These are phyloP conservation scores for Gastrophysa polygoni DNA, from an alignment of 2,888 invertebrate genomes.

Conservation along the genomic window DNA sequence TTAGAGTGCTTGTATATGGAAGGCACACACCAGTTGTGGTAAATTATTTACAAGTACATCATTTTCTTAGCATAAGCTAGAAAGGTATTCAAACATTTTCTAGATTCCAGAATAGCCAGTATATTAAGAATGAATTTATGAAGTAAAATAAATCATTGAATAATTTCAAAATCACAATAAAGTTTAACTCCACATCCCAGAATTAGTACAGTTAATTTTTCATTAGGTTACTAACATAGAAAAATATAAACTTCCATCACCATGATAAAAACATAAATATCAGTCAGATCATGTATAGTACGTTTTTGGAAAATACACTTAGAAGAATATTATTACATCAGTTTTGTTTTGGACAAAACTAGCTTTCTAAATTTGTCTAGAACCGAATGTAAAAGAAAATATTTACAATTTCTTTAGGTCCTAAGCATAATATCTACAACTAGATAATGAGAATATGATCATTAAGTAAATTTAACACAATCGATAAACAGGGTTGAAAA, in stretches of 20 bases:
- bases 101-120: too few species aligned
- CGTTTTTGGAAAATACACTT: background rate
- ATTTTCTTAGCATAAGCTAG: too few species aligned
- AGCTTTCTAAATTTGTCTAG: constrained; percentile 31
- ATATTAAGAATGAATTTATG: too few species aligned
- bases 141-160: too few species aligned
- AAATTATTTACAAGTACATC: too few species aligned
- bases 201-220: too few species aligned
- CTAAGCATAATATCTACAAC: constrained; percentile 36
- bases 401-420: constrained; percentile 39
- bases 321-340: background rate
- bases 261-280: background rate
- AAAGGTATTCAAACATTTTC: too few species aligned
- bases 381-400: constrained; percentile 23
- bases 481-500: background rate
- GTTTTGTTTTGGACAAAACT: background rate
- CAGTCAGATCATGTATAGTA: background rate
- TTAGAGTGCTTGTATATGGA: too few species aligned
- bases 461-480: constrained; percentile 18
- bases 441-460: constrained; percentile 26
- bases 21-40: too few species aligned
- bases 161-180: too few species aligned
- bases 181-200: too few species aligned
- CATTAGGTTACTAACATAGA: too few species aligned
- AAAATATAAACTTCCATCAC: background rate